Evolutionary conservation across 2,888 invertebrate genomes (phyloP), one percentile per base, ranked within the genome.

Genomic region (Helicoverpa assulta): DNA sequence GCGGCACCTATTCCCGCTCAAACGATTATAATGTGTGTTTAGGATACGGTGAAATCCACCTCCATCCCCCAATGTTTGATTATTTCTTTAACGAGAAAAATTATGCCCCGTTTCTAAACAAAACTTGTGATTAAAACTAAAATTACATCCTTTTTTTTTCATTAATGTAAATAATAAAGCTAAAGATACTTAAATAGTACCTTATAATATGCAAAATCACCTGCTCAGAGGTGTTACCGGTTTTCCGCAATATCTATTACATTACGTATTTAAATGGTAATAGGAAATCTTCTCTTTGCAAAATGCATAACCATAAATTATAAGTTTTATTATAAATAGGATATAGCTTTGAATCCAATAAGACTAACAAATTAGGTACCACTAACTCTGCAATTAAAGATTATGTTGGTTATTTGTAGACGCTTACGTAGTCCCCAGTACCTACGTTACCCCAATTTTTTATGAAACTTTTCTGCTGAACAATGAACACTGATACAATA

Each of bases 191-290:
- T 33, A 33, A 8, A 33, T 10, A 10, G 33, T 33, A 33, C 10
- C 33, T 10, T 40, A 12, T 40, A 40, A 40, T 63, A 51, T 78
- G 2, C 63, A 51, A 80, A 53, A 65, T 74, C 2, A 51, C 50
- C 65, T 59, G 18, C 14, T 43, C n/a, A 52, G 43, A 47, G 14
- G 66, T 63, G 33, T 19, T 65, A 73, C 50, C 14, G 33, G 68
- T 72, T 76, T 26, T n/a, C 8, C 55, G 26, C 14, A 43, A 21
- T 47, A 56, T 59, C 59, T 51, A n/a, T 47, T 67, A 54, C 19
- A 66, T 62, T 54, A 50, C 12, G 12, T 50, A 54, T 56, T 65
- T 37, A 37, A 37, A 57, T 61, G 60, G 12, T 67, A 59, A 63
- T 70, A 19, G 50, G 19, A 57, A 19, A 47, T 62, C 14, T 65